Evolutionary conservation across 1,140 invertebrate species (phyloP), one percentile per base, ranked within the genome.

Genomic region (Condylostylus longicornis): DNA sequence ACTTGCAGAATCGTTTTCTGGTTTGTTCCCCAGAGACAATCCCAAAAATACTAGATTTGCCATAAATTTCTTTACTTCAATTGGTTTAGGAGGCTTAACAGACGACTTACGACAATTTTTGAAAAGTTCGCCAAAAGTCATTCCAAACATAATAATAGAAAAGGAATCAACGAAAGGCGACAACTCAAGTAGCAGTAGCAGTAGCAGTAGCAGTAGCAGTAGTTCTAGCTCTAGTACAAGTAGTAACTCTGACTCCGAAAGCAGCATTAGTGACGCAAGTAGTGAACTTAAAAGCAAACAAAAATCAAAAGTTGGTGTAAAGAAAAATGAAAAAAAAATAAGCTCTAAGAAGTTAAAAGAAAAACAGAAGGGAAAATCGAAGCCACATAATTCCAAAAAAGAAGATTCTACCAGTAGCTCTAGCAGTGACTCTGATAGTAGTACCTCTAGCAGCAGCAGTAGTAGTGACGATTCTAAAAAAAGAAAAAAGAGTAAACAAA

Each of bases 11-110:
- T 83, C 82, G 20, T 94, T 98, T 65, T 76, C 82, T 41, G 94
- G 94, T 1, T 56, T 99, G 9, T 91, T 99, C 64, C 95, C 95
- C 1, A 70, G 86, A 41, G 90, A 98, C 60, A 84, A 96, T 67
- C 93, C 94, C 0, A 79, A 85, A 53, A 93, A 98, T 60, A 97
- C 93, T 0, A 68, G 94, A 51, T 98, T 99, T 68, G 85, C 95
- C 1, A 98, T 99, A 31, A 99, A 99, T 55, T 99, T 98, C 63
- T 98, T 98, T 56, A 98, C 95, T 1, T 90, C 91, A 1, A 98
- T 98, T 61, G 95, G 94, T 47, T 67, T 99, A 14, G 95, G 94
- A 38, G 93, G 91, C 1, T 63, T 99, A 1, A 98, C 95, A 0
- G 87, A 94, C 68, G 88, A 90, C 51, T 63, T 96, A 12, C 63